Evolutionary conservation across 2,888 invertebrate genomes (phyloP).

Genomic region (Mongoloraphidia duomilia): DNA sequence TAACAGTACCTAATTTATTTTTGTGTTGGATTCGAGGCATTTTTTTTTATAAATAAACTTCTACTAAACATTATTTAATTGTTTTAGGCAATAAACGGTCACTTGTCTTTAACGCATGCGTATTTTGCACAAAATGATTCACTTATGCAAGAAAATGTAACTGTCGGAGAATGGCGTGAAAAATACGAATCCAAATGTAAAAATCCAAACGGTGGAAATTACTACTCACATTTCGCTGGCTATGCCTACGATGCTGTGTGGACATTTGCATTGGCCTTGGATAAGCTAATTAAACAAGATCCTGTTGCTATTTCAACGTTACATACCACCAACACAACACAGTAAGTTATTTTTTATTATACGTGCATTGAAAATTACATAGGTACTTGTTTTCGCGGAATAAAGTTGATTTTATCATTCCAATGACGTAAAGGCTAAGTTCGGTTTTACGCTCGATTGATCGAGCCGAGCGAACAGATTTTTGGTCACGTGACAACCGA

Average conservation of each 20-base stretch:
- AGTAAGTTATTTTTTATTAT: conserved; percentile 28
- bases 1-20: too few species aligned
- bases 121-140: conserved; percentile 45
- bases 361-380: too few species aligned
- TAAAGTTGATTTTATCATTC: too few species aligned
- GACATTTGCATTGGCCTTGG: conserved; percentile 59
- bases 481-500: too few species aligned
- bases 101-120: conserved; percentile 53
- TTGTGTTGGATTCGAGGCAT: too few species aligned
- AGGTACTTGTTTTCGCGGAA: too few species aligned
- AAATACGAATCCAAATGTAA: conserved; percentile 24
- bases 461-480: too few species aligned
- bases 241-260: conserved; percentile 74
- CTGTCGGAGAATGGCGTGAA: conserved; percentile 46
- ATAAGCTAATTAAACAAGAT: conserved; percentile 45
- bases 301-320: conserved; percentile 39
- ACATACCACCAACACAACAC: conserved; percentile 36
- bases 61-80: not conserved
- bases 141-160: conserved; percentile 48
- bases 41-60: not conserved
- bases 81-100: conserved; percentile 51
- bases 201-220: not conserved
- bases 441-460: too few species aligned
- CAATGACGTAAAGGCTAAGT: too few species aligned
- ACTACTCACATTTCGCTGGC: conserved; percentile 49